Conservation (phyloP, 2,113 vertebrate genomes). For the Pitta sordida region DNA sequence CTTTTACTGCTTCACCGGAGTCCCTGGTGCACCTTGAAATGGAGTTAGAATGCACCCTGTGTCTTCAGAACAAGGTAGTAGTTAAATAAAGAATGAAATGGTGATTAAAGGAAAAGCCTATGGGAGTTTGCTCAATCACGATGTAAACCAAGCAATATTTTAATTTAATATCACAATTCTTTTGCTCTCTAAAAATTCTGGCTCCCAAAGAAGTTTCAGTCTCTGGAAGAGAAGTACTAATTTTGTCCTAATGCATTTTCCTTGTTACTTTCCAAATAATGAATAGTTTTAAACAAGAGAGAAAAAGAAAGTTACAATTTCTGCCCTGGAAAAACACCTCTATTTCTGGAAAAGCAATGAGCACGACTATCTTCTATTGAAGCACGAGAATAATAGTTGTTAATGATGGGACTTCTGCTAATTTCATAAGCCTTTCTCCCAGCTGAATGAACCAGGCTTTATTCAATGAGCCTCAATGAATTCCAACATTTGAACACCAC, state of each 20-base stretch:
- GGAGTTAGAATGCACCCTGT: not conserved
- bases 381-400: not conserved
- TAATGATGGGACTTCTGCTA: constrained; percentile 27
- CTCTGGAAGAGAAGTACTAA: not conserved
- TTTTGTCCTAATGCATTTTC: not conserved
- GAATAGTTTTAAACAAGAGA: not conserved
- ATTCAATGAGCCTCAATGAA: not conserved
- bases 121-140: not conserved
- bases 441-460: not conserved
- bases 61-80: not conserved
- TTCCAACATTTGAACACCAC: not conserved
- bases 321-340: not conserved
- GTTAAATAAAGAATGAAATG: not conserved
- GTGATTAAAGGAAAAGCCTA: not conserved
- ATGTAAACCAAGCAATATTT: not conserved
- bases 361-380: not conserved
- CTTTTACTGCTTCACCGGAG: not conserved
- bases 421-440: not conserved
- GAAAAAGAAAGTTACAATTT: not conserved
- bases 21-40: not conserved
- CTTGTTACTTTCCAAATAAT: not conserved
- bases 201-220: not conserved
- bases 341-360: constrained; percentile 1
- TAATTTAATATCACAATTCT: not conserved
- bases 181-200: not conserved